These are phyloP conservation scores for Lasioglossum leucozonium DNA, from an alignment of 2,888 invertebrate genomes.

Conservation along the genomic window DNA sequence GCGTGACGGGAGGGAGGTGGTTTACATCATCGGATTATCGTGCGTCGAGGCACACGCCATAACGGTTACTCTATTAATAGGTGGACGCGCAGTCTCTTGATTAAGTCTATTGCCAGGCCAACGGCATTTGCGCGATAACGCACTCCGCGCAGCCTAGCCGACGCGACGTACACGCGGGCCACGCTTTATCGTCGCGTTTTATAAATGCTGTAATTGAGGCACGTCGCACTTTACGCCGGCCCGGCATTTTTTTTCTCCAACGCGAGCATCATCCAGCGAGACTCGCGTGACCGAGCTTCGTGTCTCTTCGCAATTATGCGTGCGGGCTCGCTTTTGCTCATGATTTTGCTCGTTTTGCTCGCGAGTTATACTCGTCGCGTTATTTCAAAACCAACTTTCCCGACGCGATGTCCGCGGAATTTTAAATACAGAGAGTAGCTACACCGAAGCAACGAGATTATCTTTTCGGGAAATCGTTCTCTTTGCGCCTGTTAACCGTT, in stretches of 20 bases:
- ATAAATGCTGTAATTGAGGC: slow-evolving; percentile 52
- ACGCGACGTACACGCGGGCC: slow-evolving; percentile 24
- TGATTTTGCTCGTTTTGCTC: background rate
- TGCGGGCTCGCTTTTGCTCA: background rate
- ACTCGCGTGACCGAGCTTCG: slow-evolving; percentile 28
- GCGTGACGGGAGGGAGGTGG: background rate
- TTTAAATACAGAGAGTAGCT: background rate
- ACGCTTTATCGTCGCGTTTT: slow-evolving; percentile 35
- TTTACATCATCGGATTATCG: slow-evolving; percentile 60
- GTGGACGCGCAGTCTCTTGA: slow-evolving; percentile 76
- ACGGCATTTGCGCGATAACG: slow-evolving; percentile 75
- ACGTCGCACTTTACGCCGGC: slow-evolving; percentile 28
- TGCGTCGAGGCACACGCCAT: slow-evolving; percentile 58
- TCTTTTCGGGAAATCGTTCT: background rate
- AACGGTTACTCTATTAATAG: slow-evolving; percentile 75
- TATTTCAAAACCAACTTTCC: slow-evolving; percentile 1
- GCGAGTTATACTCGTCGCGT: background rate
- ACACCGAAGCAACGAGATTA: background rate
- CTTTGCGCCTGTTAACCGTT: background rate
- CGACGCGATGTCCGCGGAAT: background rate
- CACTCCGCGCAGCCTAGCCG: slow-evolving; percentile 45
- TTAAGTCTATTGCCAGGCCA: slow-evolving; percentile 76
- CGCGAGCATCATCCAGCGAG: background rate
- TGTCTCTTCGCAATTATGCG: slow-evolving; percentile 3
- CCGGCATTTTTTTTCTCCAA: slow-evolving; percentile 31